Evolutionary conservation across 2,888 invertebrate genomes (phyloP), one percentile per base, ranked within the genome.

Genomic region (Hypselothyrea guttata): DNA sequence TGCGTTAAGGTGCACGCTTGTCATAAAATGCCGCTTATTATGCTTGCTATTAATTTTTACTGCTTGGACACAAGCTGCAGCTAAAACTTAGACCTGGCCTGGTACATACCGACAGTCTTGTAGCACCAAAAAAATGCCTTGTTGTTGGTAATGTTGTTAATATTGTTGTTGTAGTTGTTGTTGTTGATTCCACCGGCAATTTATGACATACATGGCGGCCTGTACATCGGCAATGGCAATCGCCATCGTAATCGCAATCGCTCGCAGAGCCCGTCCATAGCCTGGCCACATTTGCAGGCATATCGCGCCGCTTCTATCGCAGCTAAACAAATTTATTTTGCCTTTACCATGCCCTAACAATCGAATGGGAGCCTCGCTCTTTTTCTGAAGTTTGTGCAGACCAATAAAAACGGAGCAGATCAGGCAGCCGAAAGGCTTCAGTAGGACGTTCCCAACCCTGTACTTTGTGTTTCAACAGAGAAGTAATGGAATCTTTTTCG

Each of bases 11-110:
- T 84, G 79, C 83, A 78, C 72, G 76, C 76, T 67, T 84, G 76
- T 82, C 86, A 86, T 84, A 84, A 86, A 86, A 86, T 84, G 72
- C 84, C 78, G 79, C 84, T 86, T 86, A 86, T 86, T 84, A 84
- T 84, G 86, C 79, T 84, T 71, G 66, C 86, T 84, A 84, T 84
- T 84, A 86, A 86, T 86, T 86, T 81, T 86, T 81, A 84, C 71
- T 76, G 84, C 84, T 78, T 67, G 71, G 84, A 67, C 72, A 65
- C 69, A 72, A 54, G 45, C 47, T 56, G 58, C 52, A 64, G 35
- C 40, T 27, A 42, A 13, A 41, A 41, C 47, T 42, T 7, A 37
- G 22, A 40, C 49, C 18, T 38, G 47, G 38, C 56, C 35, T 13
- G n/a, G 8, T 2, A 44, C 30, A n/a, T n/a, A n/a, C n/a, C 16